Conservation (phyloP, 2,113 vertebrate species). For the Notothenia coriiceps region DNA sequence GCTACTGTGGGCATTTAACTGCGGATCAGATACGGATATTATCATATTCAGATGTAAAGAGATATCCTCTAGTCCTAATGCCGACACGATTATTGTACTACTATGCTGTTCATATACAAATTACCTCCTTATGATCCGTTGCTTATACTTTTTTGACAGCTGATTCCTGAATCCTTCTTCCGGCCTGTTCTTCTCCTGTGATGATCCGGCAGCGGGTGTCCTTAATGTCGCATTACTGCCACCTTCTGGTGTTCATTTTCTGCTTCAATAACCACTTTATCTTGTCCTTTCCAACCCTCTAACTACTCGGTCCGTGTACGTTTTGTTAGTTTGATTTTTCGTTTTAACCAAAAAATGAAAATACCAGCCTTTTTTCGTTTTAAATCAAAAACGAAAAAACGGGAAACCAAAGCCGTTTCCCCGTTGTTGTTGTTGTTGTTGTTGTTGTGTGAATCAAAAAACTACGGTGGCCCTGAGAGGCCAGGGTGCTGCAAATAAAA, state of each 20-base stretch:
- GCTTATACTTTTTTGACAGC: constrained; percentile 72
- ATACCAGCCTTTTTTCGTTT: too few species aligned
- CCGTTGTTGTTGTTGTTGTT: too few species aligned
- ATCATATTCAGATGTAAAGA: background rate
- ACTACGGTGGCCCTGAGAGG: too few species aligned
- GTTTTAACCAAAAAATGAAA: too few species aligned
- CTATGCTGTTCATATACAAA: background rate
- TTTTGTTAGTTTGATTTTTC: too few species aligned
- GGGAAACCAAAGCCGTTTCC: too few species aligned
- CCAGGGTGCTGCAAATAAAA: too few species aligned
- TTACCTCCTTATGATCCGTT: constrained; percentile 52
- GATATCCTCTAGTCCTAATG: background rate
- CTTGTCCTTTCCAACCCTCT: background rate
- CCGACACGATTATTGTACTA: accelerated
- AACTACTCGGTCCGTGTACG: too few species aligned
- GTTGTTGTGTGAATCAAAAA: too few species aligned
- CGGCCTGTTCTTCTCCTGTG: constrained; percentile 5
- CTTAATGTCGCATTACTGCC: constrained; percentile 16
- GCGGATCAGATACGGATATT: background rate
- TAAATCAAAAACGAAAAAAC: too few species aligned
- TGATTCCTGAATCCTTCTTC: constrained; percentile 59
- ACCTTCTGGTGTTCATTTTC: background rate
- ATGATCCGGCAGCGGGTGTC: background rate
- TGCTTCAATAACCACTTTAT: constrained; percentile 1
- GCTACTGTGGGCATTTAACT: constrained; percentile 15